Evolutionary conservation across 1,140 invertebrate species (phyloP), one percentile per base, ranked within the genome.

Genomic region (Euglossa dilemma): DNA sequence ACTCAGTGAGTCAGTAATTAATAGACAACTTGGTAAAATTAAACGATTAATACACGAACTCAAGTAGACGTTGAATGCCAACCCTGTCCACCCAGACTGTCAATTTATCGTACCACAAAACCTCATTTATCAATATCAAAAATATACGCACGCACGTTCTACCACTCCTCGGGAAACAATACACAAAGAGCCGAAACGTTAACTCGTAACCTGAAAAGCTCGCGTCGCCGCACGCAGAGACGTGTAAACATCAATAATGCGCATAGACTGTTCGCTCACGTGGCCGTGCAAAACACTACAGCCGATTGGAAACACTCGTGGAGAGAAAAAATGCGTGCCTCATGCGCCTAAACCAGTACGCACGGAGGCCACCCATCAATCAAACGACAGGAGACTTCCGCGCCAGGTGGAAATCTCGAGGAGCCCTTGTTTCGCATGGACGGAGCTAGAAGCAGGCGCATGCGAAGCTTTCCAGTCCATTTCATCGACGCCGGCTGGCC

Each of bases 381-480:
- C 47, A 20, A 54, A 23, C 52, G 36, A 74, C 43, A 45, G 47
- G n/a, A 43, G 56, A 74, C 52, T 45, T 45, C 36, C n/a, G 25
- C n/a, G 69, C 50, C 78, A 63, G 79, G 50, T 74, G 59, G 59
- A 74, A 56, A 75, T 75, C 79, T 81, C n/a, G 61, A 66, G 52
- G n/a, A 81, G 50, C 47, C 71, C 50, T 75, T 54, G 79, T 56
- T 50, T 81, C 79, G 61, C 18, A 45, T 56, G 20, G 52, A 56
- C n/a, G 11, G 61, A 18, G 14, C 8, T 72, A 9, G 45, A 50
- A 45, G 20, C 47, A 57, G 59, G 54, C 59, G 9, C 28, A 54
- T 57, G 52, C 23, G 73, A 63, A 78, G 81, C 80, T 90, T 91
- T 86, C 85, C 85, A 89, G 88, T 90, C 90, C 90, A 91, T 89